Base-by-base conservation (phyloP, 37 sponge, comb jelly and placozoan genomes). In the Ianthella basta region DNA sequence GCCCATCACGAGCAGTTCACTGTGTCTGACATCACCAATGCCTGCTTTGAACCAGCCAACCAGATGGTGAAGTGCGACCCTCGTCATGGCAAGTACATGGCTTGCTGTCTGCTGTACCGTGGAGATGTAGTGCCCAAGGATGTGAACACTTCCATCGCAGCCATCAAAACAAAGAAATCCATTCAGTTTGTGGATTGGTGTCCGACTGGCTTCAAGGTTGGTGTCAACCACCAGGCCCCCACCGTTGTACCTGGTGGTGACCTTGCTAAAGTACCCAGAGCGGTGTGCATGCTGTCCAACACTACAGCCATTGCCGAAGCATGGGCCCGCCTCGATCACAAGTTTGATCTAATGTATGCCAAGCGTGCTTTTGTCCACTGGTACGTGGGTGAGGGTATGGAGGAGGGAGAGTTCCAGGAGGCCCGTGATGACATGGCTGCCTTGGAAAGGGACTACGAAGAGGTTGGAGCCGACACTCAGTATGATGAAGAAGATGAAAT, bases 321-420 rank as follows among this genome's bases (percentile, higher is more conserved):
- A 34, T 98, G 98, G 98, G 95, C 93, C 54, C 92, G 96, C 68
- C 93, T 98, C 25, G 94, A 96, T 81, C 96, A 98, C 91, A 98
- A 98, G 88, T 98, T 98, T 83, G 98, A 98, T 87, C 93, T 98
- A 82, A 98, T 98, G 98, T 98, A 98, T 77, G 94, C 95, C 87
- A 98, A 98, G 89, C 86, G 98, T 54, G 98, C 98, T 75, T 98
- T 98, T 77, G 98, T 98, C 60, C 98, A 98, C 86, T 98, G 98
- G 98, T 98, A 98, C 61, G 98, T 97, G 21, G 98, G 98, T 82
- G 98, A 98, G 75, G 98, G 98, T n/a, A 98, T 98, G 98, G 98
- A 98, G 63, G 98, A 98, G 75, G 98, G 98, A 88, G 98, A 98
- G 89, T 98, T 98, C 88, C 80, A 91, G 18, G 98, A 98, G 83